A percentile compares a stretch with the other conserved stretches of the same genome.
These are phyloP conservation scores for Pelochelys cantorii DNA, from an alignment of 2,797 vertebrate species.

Conservation along the genomic window DNA sequence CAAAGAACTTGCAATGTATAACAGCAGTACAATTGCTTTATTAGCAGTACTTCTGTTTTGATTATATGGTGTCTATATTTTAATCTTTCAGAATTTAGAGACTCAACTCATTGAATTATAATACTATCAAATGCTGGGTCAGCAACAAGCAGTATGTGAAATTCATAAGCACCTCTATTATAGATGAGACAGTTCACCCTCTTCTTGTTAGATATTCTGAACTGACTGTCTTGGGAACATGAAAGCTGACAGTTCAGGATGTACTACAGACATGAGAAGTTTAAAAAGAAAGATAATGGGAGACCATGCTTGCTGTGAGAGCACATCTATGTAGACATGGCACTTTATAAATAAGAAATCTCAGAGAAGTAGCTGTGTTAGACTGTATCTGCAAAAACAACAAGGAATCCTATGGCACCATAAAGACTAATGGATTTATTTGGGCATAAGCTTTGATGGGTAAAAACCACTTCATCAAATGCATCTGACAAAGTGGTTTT, in stretches of 20 bases:
- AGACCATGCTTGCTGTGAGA: background rate
- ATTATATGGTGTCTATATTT: background rate
- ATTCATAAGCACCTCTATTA: background rate
- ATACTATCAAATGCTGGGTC: background rate
- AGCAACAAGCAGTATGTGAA: background rate
- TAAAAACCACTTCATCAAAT: too few relatives aligned
- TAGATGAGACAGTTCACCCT: background rate
- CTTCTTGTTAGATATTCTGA: conserved; percentile 4
- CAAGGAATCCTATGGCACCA: too few relatives aligned
- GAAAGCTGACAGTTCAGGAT: background rate
- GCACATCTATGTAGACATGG: background rate
- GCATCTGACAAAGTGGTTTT: too few relatives aligned
- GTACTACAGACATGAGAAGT: conserved; percentile 1
- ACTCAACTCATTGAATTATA: background rate
- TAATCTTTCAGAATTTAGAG: background rate
- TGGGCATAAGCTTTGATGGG: too few relatives aligned
- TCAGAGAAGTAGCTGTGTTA: too few relatives aligned
- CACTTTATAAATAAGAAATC: background rate
- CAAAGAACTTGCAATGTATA: background rate
- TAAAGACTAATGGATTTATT: too few relatives aligned
- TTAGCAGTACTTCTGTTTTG: background rate
- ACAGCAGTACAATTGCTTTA: background rate
- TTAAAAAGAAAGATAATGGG: background rate
- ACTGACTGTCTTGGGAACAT: background rate
- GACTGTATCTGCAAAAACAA: too few relatives aligned